These are phyloP conservation scores for Anas platyrhynchos DNA, from an alignment of 2,113 vertebrate species.

Conservation along the genomic window DNA sequence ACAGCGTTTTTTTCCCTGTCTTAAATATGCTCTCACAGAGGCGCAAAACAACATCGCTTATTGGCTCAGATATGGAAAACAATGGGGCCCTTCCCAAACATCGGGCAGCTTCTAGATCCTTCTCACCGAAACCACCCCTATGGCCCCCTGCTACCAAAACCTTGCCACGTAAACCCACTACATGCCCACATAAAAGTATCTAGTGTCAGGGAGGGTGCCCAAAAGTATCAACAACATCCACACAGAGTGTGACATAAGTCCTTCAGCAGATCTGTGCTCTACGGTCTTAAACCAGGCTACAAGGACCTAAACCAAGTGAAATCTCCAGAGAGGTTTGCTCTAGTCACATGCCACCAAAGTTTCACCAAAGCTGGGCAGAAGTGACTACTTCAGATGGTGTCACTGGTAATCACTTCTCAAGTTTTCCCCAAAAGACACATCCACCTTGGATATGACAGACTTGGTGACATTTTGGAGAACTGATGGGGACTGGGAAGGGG, in stretches of 20 bases:
- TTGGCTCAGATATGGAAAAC: no score
- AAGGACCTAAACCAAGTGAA: neutral
- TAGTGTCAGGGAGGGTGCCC: accelerated
- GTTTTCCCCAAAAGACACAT: neutral
- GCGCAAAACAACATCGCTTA: no score
- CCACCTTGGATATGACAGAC: neutral
- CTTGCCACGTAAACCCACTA: no score
- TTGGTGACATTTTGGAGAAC: neutral
- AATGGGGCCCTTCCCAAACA: no score
- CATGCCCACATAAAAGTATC: neutral
- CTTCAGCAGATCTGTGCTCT: neutral
- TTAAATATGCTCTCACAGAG: no score
- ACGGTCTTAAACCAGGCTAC: neutral
- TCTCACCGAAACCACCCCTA: no score
- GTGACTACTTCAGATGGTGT: neutral
- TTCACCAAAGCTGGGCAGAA: neutral
- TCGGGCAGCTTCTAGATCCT: no score
- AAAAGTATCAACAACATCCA: neutral
- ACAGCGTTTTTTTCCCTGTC: no score
- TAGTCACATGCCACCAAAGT: neutral
- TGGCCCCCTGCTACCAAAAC: no score
- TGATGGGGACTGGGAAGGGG: neutral
- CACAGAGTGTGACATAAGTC: neutral
- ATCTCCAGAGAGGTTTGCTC: neutral
- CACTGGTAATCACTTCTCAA: neutral